Percentiles rank a stretch among this genome's conserved stretches.
These are phyloP conservation scores for Idaea biselata DNA, from an alignment of 2,888 invertebrate species.

Conservation along the genomic window DNA sequence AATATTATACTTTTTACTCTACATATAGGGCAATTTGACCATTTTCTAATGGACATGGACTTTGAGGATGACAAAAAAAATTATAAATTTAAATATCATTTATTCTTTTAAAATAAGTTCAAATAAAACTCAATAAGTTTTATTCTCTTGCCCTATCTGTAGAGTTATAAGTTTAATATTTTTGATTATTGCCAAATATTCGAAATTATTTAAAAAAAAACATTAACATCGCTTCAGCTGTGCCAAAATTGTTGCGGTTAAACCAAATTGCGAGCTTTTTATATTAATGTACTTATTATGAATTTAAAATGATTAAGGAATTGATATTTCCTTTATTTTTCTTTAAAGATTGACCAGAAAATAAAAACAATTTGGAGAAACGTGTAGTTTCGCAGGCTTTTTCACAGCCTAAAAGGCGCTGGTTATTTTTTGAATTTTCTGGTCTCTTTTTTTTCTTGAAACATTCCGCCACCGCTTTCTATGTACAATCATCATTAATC, in stretches of 20 bases:
- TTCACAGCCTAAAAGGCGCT: conserved; percentile 2
- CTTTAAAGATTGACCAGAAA: background rate
- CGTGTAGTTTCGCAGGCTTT: too few species aligned
- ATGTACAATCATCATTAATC: conserved; percentile 9
- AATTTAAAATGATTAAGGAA: conserved; percentile 4
- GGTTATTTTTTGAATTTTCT: background rate
- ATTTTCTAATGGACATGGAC: too few species aligned
- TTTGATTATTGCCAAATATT: background rate
- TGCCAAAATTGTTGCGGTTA: conserved; percentile 55
- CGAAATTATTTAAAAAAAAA: background rate
- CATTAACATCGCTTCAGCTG: conserved; percentile 33
- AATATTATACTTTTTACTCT: too few species aligned
- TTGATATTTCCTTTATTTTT: background rate
- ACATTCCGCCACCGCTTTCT: conserved; percentile 41
- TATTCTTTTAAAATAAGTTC: too few species aligned
- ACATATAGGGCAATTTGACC: too few species aligned
- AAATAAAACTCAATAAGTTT: too few species aligned
- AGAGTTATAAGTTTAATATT: too few species aligned
- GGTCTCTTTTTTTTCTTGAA: conserved; percentile 15
- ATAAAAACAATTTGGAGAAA: too few species aligned
- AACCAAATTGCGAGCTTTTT: conserved; percentile 27
- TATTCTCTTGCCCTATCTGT: too few species aligned
- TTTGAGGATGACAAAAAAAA: too few species aligned
- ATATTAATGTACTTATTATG: background rate
- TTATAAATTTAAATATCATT: too few species aligned